phyloP scores from a whole-genome alignment of 2,797 vertebrate species.

The Tachyglossus aculeatus region DNA sequence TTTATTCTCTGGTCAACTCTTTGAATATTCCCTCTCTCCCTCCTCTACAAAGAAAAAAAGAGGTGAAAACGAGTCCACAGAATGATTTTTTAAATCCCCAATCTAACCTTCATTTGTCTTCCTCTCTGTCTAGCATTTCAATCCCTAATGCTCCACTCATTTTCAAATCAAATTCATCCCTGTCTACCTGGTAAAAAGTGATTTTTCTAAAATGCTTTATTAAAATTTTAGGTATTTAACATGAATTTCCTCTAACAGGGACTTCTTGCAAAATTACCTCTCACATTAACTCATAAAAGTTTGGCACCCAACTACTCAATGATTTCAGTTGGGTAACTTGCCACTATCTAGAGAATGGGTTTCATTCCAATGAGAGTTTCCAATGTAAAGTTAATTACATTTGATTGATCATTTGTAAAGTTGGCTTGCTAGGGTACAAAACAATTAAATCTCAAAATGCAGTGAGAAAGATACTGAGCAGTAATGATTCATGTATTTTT shows the following conservation, averaged over 20 bases:
- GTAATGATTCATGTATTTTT: too few species aligned
- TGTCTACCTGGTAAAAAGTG: not conserved
- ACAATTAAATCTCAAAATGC: too few species aligned
- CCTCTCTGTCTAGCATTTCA: too few species aligned
- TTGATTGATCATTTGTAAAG: too few species aligned
- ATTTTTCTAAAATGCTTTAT: not conserved
- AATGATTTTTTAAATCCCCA: not conserved
- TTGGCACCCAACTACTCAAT: not conserved
- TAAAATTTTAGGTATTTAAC: not conserved
- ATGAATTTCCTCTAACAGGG: not conserved
- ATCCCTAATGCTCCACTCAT: too few species aligned
- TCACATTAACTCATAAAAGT: conserved; percentile 6
- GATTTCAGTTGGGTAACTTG: too few species aligned
- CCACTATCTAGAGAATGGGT: too few species aligned
- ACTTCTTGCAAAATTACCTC: not conserved
- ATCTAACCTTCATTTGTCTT: too few species aligned
- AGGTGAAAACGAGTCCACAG: not conserved
- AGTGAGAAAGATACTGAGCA: too few species aligned
- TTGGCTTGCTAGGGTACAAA: too few species aligned
- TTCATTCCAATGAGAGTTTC: too few species aligned
- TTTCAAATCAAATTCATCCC: not conserved
- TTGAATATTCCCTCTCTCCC: not conserved
- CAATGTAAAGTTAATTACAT: too few species aligned
- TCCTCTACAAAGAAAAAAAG: not conserved
- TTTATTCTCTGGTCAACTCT: not conserved